These are phyloP conservation scores for Florisuga fusca DNA, from an alignment of 2,797 vertebrate genomes.

Conservation along the genomic window DNA sequence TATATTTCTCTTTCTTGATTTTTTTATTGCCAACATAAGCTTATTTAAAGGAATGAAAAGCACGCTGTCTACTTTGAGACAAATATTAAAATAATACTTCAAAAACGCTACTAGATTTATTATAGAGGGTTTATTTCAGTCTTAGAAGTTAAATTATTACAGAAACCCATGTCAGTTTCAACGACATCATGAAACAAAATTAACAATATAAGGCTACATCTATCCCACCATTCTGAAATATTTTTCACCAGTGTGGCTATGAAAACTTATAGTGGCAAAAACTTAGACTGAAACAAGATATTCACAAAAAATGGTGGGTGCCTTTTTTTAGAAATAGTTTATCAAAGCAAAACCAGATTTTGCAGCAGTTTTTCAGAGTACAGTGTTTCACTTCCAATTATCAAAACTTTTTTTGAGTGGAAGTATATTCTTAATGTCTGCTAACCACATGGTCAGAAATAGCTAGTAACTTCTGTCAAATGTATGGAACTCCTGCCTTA, in stretches of 20 bases:
- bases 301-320: not conserved
- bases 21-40: slow-evolving; percentile 68
- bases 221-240: not conserved
- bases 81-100: slow-evolving; percentile 1
- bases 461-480: not conserved
- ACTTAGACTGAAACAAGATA: not conserved
- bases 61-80: slow-evolving; percentile 13
- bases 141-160: not conserved
- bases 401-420: too few relatives aligned
- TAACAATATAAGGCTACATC: not conserved
- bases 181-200: not conserved
- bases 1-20: slow-evolving; percentile 40
- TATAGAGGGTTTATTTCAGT: not conserved
- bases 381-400: not conserved
- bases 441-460: not conserved
- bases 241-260: not conserved
- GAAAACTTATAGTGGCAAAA: not conserved
- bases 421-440: not conserved
- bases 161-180: not conserved
- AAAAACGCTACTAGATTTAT: not conserved
- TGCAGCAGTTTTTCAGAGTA: not conserved
- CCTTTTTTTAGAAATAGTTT: not conserved
- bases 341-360: not conserved
- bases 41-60: slow-evolving; percentile 71
- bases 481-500: not conserved